Percentiles rank a stretch among this genome's conserved stretches.
Evolutionary conservation across 2,888 invertebrate genomes (phyloP).

Genomic region (Leptogaster cylindrica): DNA sequence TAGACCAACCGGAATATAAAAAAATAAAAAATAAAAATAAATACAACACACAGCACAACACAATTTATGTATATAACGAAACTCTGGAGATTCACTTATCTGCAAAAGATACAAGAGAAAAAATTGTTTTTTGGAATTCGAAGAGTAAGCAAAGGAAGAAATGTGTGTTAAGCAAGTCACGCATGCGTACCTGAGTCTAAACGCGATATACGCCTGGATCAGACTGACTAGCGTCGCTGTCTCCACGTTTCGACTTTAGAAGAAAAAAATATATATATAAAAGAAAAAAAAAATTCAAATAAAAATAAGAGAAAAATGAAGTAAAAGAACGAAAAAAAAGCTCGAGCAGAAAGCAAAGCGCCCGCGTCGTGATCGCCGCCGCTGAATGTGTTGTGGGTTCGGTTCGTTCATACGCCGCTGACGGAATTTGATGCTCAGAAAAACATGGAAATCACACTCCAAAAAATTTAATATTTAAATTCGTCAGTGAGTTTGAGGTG

Average conservation of each 20-base stretch:
- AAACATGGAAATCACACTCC: slow-evolving; percentile 24
- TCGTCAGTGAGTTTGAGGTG: slow-evolving; percentile 3
- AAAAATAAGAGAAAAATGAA: slow-evolving; percentile 3
- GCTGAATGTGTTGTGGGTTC: slow-evolving; percentile 5
- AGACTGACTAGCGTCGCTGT: slow-evolving; percentile 39
- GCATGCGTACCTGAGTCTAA: slow-evolving; percentile 31
- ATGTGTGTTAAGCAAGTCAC: slow-evolving; percentile 31
- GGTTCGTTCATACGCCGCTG: slow-evolving; percentile 6
- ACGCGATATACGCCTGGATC: slow-evolving; percentile 35
- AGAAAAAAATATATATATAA: background rate
- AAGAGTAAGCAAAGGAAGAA: background rate
- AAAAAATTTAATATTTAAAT: slow-evolving; percentile 30
- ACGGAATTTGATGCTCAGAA: slow-evolving; percentile 29
- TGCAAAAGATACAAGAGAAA: slow-evolving; percentile 4
- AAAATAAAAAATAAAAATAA: background rate
- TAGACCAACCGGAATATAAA: background rate
- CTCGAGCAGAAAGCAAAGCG: slow-evolving; percentile 4
- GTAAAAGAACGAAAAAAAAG: too few species aligned
- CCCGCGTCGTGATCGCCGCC: slow-evolving; percentile 4
- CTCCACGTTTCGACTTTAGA: slow-evolving; percentile 27
- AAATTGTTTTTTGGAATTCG: slow-evolving; percentile 11
- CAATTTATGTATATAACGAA: slow-evolving; percentile 7
- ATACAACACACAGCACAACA: background rate
- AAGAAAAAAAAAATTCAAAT: background rate
- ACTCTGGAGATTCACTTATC: background rate